Evolutionary conservation across 2,113 vertebrate species (phyloP), one percentile per base, ranked within the genome.

Genomic region (Hemiprocne comata): DNA sequence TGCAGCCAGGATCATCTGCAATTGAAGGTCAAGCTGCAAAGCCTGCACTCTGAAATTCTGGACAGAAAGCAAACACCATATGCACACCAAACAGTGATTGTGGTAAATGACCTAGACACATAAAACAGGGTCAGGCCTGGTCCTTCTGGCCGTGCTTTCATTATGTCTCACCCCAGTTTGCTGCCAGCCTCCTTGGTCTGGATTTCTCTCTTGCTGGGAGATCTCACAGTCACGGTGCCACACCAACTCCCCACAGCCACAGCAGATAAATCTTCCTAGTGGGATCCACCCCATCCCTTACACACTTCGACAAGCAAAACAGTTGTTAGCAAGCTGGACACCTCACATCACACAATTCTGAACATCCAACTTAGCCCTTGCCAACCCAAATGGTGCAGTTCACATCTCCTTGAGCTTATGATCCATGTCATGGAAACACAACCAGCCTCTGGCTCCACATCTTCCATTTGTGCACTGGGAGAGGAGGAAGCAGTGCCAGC

Each of bases 361-460:
- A 80, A 65, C 33, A 29, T 19, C 23, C 53, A 69, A 1, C 10
- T 24, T 26, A 10, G 31, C 2, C 1, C 17, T 73, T 4, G 1
- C 8, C 25, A 46, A 14, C 11, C 36, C 42, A 44, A 82, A 58
- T 0, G 1, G 17, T 11, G 14, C 13, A 78, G 25, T 14, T 62
- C 42, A 17, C 36, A 24, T 0, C 8, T 28, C 53, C 55, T 23
- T 0, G 0, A 20, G 34, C 9, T 61, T 29, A 40, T 61, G 20
- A 84, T 44, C 6, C 60, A 48, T 0, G 2, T 14, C 28, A 48
- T 7, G 0, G 0, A 55, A 76, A 89, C 26, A 66, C 17, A 76
- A 12, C 1, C n/a, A 77, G 17, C 28, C 10, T 1, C 48, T 60
- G 53, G 42, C 29, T 83, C 48, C 31, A 20, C 1, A 0, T 17